These are phyloP conservation scores for Omphaloscelis lunosa DNA, from an alignment of 2,888 invertebrate species.

Conservation along the genomic window DNA sequence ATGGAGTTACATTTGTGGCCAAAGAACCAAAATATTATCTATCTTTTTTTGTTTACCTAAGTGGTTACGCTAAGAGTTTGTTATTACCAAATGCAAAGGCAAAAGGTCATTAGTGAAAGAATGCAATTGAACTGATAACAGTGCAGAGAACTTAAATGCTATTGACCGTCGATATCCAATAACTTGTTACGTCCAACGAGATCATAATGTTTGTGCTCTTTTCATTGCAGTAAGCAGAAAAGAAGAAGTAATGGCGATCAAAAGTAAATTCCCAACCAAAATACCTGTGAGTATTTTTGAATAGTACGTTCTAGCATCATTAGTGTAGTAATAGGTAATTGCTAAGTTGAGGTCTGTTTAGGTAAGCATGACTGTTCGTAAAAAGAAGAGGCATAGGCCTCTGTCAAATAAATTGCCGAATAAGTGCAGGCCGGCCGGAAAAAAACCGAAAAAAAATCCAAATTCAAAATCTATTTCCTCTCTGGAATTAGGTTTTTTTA, in stretches of 20 bases:
- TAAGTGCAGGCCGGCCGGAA: neutral
- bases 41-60: slow-evolving; percentile 12
- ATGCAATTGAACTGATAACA: slow-evolving; percentile 38
- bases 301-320: neutral
- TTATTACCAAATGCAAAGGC: slow-evolving; percentile 5
- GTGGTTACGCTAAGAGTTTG: neutral
- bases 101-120: slow-evolving; percentile 31
- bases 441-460: neutral
- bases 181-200: slow-evolving; percentile 6
- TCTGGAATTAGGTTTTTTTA: neutral
- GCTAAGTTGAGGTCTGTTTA: neutral
- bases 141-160: slow-evolving; percentile 23
- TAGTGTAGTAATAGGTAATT: neutral
- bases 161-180: slow-evolving; percentile 32
- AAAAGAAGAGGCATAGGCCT: neutral
- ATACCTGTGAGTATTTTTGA: slow-evolving; percentile 92
- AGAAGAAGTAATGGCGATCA: slow-evolving; percentile 95
- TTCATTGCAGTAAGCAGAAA: slow-evolving; percentile 91
- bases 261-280: slow-evolving; percentile 94
- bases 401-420: neutral
- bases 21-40: neutral
- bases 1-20: neutral
- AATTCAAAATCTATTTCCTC: neutral
- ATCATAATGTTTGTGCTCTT: slow-evolving; percentile 53
- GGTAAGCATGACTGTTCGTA: neutral